Conservation (phyloP, 2,113 vertebrate genomes). For the Anoura caudifer region DNA sequence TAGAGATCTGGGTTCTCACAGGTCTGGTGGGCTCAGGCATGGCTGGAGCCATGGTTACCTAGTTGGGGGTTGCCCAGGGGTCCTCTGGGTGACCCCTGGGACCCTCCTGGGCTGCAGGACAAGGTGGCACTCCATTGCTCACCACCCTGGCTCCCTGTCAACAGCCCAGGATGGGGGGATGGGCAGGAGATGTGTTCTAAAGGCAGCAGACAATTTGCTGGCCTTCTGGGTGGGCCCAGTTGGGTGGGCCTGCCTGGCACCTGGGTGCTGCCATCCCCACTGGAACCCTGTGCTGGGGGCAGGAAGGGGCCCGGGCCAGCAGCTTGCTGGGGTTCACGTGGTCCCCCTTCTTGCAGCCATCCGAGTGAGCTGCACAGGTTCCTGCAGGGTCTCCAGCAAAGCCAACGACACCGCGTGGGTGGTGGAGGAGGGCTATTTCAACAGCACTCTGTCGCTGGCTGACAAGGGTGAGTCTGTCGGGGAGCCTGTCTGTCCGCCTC, state of each 20-base stretch:
- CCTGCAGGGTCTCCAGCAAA: constrained; percentile 91
- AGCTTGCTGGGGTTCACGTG: neutral
- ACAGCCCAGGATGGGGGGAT: neutral
- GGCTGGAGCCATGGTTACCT: neutral
- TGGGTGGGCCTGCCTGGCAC: neutral
- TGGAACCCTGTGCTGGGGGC: neutral
- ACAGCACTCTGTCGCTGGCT: constrained; percentile 88
- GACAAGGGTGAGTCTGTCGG: constrained; percentile 87
- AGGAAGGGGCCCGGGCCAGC: accelerated
- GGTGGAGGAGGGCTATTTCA: constrained; percentile 93
- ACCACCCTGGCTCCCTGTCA: neutral
- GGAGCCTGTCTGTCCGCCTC: neutral
- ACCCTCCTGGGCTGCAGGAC: neutral
- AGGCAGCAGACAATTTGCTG: neutral
- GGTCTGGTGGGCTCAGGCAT: neutral
- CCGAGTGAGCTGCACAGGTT: constrained; percentile 93
- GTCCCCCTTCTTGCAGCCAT: constrained; percentile 81
- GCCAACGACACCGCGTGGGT: constrained; percentile 87
- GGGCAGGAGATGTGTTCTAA: neutral
- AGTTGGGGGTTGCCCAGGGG: neutral
- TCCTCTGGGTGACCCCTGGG: neutral
- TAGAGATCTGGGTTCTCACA: neutral
- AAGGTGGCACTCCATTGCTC: neutral
- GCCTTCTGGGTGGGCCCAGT: neutral
- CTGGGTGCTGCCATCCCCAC: neutral